Percentiles rank a stretch among this genome's conserved stretches.
Evolutionary conservation across 1,140 invertebrate species (phyloP).

Genomic region (Conus betulinus): DNA sequence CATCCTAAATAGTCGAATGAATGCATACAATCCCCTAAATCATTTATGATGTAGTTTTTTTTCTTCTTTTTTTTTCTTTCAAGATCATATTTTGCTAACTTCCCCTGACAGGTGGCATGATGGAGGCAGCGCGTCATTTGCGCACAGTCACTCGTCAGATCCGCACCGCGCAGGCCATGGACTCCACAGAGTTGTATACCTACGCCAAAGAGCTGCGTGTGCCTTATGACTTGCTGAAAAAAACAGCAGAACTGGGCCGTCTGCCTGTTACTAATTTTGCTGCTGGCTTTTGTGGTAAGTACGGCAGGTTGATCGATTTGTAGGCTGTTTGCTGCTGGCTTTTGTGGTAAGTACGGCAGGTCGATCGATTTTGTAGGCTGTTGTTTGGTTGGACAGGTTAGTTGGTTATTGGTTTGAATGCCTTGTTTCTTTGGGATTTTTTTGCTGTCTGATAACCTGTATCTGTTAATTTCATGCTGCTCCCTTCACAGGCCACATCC

Average conservation of each 20-base stretch:
- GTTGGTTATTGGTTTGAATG: too few species aligned
- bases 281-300: conserved; percentile 67
- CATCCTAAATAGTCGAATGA: too few species aligned
- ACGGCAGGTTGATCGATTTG: not conserved
- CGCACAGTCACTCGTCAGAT: conserved; percentile 65
- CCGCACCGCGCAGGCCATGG: conserved; percentile 57
- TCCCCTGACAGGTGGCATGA: conserved; percentile 59
- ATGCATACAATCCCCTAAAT: too few species aligned
- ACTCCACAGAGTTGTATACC: conserved; percentile 59
- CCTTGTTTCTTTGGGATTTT: too few species aligned
- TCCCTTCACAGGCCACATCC: too few species aligned
- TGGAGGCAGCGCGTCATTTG: conserved; percentile 65
- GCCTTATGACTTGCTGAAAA: conserved; percentile 61
- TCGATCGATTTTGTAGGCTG: too few species aligned
- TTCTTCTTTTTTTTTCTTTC: too few species aligned
- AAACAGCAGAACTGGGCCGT: conserved; percentile 64
- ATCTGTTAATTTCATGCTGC: too few species aligned
- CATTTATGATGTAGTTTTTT: too few species aligned
- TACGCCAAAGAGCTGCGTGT: conserved; percentile 68
- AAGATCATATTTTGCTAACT: too few species aligned
- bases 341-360: conserved; percentile 57
- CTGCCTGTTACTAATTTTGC: conserved; percentile 71
- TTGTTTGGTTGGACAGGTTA: conserved; percentile 36
- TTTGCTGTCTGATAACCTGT: too few species aligned
- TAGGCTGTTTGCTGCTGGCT: conserved; percentile 72